phyloP scores from a whole-genome alignment of 1,140 invertebrate genomes.

The Aphaenogaster ashmeadi region DNA sequence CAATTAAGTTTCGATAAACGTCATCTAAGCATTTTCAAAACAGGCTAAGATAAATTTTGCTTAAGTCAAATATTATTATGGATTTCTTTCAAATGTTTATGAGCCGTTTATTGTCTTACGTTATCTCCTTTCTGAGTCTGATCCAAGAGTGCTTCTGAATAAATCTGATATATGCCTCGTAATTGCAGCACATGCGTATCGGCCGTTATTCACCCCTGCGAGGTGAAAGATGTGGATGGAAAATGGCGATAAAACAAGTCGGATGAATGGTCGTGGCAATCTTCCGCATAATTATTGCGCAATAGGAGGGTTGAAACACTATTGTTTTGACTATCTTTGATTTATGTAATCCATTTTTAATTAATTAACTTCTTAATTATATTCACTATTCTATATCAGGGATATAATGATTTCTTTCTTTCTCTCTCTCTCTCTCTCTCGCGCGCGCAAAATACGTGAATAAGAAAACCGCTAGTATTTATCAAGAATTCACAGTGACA shows the following conservation, averaged over 20 bases:
- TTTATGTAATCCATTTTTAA: constrained; percentile 53
- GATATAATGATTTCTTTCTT: background rate
- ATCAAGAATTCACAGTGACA: constrained; percentile 35
- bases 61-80: background rate
- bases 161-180: constrained; percentile 40
- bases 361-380: background rate
- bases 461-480: background rate
- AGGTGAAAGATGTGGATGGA: constrained; percentile 70
- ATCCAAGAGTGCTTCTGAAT: constrained; percentile 36
- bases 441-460: background rate
- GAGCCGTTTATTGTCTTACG: constrained; percentile 37
- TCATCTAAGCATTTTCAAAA: background rate
- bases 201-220: constrained; percentile 66
- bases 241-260: constrained; percentile 68
- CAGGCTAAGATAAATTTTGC: background rate
- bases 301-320: constrained; percentile 70
- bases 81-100: background rate
- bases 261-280: constrained; percentile 60
- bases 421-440: background rate
- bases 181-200: constrained; percentile 70
- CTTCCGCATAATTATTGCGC: constrained; percentile 75
- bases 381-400: background rate
- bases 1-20: constrained; percentile 18
- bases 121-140: background rate
- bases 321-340: constrained; percentile 65